Evolutionary conservation across 2,888 invertebrate genomes (phyloP).

Genomic region (Drosophila tanythrix): DNA sequence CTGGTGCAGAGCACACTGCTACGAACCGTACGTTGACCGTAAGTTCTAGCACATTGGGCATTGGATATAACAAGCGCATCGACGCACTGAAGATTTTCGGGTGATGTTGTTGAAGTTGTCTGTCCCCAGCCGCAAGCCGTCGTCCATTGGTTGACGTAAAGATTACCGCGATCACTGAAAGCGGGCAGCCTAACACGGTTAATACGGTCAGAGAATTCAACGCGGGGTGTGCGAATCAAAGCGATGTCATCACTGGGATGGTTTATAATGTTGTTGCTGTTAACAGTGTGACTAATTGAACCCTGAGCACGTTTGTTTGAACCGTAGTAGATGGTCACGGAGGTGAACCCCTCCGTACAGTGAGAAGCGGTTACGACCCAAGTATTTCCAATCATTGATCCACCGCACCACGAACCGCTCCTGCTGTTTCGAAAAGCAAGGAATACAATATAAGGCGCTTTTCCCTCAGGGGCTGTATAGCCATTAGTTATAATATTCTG

Average conservation of each 20-base stretch:
- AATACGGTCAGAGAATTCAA: slow-evolving; percentile 14
- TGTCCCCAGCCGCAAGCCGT: slow-evolving; percentile 53
- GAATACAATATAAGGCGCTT: slow-evolving; percentile 65
- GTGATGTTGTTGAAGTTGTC: slow-evolving; percentile 52
- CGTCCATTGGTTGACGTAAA: slow-evolving; percentile 20
- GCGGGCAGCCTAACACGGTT: slow-evolving; percentile 23
- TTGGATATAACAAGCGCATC: slow-evolving; percentile 68
- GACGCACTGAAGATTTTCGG: slow-evolving; percentile 64
- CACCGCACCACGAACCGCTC: slow-evolving; percentile 34
- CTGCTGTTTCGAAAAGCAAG: slow-evolving; percentile 20
- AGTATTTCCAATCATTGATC: slow-evolving; percentile 41
- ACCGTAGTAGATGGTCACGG: slow-evolving; percentile 68
- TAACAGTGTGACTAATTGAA: slow-evolving; percentile 45
- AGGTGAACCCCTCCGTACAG: slow-evolving; percentile 21
- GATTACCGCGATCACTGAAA: slow-evolving; percentile 1
- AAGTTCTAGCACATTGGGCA: slow-evolving; percentile 82
- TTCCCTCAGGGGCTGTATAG: slow-evolving; percentile 41
- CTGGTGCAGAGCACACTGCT: slow-evolving; percentile 39
- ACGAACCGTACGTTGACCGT: slow-evolving; percentile 57
- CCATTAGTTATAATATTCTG: slow-evolving; percentile 63
- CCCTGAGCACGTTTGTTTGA: slow-evolving; percentile 56
- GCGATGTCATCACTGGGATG: slow-evolving; percentile 58
- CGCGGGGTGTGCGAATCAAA: slow-evolving; percentile 51
- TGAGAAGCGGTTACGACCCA: slow-evolving; percentile 48
- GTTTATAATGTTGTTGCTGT: slow-evolving; percentile 36